A percentile compares a stretch with the other conserved stretches of the same genome.
Evolutionary conservation across 2,797 vertebrate genomes (phyloP).

Genomic region (Parauchenoglanis ngamensis): DNA sequence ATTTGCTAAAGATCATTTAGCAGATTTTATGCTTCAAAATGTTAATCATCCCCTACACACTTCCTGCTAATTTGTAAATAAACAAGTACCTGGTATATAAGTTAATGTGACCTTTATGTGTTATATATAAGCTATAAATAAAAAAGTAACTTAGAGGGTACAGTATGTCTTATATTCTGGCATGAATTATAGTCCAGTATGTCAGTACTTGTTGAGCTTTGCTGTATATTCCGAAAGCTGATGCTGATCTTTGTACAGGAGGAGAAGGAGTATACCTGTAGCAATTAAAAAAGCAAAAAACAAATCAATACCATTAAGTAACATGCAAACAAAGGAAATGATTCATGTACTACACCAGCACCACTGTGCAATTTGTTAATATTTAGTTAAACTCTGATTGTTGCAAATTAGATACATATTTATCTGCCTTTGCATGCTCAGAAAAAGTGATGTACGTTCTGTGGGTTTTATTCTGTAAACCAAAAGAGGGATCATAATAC

Average conservation of each 20-base stretch:
- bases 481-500: background rate
- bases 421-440: background rate
- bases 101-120: background rate
- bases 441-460: background rate
- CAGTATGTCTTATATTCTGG: background rate
- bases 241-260: background rate
- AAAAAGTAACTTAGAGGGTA: background rate
- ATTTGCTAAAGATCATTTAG: too few relatives aligned
- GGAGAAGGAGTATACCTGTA: background rate
- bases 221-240: background rate
- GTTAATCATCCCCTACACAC: background rate
- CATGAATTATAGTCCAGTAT: background rate
- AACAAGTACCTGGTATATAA: background rate
- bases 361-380: background rate
- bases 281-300: background rate
- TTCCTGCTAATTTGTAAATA: background rate
- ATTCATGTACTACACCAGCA: background rate
- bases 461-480: background rate
- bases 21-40: too few relatives aligned
- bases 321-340: background rate
- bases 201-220: background rate
- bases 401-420: background rate
- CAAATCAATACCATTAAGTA: background rate
- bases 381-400: background rate
- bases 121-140: background rate